Conservation (phyloP, 1,140 invertebrate species). For the Lepidostoma basale region DNA sequence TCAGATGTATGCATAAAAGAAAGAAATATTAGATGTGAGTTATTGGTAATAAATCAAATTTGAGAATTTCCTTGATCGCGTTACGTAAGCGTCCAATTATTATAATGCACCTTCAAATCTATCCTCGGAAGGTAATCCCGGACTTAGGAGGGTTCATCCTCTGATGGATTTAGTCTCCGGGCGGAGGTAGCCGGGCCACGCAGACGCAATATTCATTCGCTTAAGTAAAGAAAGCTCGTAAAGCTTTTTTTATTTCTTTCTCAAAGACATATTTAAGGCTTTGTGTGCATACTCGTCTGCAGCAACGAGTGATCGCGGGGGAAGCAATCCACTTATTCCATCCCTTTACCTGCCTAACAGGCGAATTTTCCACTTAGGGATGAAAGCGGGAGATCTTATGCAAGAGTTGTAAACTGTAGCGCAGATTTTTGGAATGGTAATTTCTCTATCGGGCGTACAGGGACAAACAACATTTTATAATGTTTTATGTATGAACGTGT, state of each 20-base stretch:
- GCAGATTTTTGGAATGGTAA: background rate
- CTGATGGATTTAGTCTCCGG: background rate
- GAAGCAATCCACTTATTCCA: conserved; percentile 45
- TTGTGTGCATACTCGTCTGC: conserved; percentile 33
- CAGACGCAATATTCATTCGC: conserved; percentile 40
- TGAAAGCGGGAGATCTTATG: conserved; percentile 7
- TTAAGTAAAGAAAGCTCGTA: conserved; percentile 43
- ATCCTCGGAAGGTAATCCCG: background rate
- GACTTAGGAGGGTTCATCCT: conserved; percentile 1
- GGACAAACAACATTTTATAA: too few species aligned
- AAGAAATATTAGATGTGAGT: too few species aligned
- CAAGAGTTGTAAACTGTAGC: background rate
- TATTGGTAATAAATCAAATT: too few species aligned
- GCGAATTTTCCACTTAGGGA: conserved; percentile 39
- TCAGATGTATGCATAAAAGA: too few species aligned
- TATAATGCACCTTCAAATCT: conserved; percentile 10
- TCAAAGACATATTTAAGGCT: conserved; percentile 44
- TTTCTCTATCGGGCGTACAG: too few species aligned
- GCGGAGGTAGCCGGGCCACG: background rate
- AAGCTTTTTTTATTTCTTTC: conserved; percentile 40
- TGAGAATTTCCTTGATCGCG: too few species aligned
- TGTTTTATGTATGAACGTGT: too few species aligned
- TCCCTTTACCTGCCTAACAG: conserved; percentile 45
- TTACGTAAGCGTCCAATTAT: too few species aligned
- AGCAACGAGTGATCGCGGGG: conserved; percentile 14